These are phyloP conservation scores for Nesoenas mayeri DNA, from an alignment of 2,113 vertebrate species.

Conservation along the genomic window DNA sequence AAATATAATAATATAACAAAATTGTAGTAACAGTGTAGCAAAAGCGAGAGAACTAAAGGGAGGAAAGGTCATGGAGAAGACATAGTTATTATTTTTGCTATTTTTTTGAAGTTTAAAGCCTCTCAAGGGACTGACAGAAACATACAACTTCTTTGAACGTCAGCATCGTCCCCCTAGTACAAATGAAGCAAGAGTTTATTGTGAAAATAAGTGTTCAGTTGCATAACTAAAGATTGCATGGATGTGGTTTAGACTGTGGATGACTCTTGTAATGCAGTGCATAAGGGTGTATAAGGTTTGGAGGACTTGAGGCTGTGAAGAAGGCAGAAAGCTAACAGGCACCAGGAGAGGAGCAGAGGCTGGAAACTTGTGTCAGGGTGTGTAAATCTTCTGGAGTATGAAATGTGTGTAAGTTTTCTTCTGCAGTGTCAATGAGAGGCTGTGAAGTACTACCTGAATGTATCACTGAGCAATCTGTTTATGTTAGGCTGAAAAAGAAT, in stretches of 20 bases:
- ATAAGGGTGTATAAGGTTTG: accelerated
- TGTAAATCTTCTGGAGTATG: neutral
- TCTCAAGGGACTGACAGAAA: neutral
- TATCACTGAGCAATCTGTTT: neutral
- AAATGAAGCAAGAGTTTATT: neutral
- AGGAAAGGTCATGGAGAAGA: neutral
- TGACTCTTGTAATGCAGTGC: neutral
- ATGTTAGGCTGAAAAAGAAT: neutral
- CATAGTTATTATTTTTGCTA: neutral
- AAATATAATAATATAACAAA: neutral
- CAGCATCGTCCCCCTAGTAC: neutral
- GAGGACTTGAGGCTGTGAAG: neutral
- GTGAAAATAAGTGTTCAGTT: neutral
- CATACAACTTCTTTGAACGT: neutral
- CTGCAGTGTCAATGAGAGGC: neutral
- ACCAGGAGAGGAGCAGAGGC: neutral
- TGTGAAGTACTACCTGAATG: neutral
- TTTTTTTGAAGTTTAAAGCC: neutral
- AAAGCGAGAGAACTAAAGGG: neutral
- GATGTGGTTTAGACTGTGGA: neutral
- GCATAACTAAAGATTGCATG: neutral
- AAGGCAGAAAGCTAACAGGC: neutral
- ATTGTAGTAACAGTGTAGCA: neutral
- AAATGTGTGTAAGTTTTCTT: neutral
- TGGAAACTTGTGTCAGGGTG: neutral